Conservation (phyloP, 2,797 vertebrate genomes). For the Kryptolebias ocellatus region DNA sequence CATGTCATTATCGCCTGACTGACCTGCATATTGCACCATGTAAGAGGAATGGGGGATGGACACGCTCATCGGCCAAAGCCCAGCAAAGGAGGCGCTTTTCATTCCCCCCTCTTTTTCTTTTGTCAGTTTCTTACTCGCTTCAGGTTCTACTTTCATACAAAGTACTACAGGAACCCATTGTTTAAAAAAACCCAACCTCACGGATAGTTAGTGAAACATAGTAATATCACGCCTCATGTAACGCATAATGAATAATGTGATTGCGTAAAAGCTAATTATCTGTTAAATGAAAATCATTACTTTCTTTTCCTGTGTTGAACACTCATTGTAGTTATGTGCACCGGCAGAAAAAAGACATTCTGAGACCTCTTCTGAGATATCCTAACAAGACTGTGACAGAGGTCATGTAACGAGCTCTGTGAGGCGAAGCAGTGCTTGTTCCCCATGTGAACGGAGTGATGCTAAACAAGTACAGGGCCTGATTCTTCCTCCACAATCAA, state of each 20-base stretch:
- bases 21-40: constrained; percentile 70
- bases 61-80: constrained; percentile 69
- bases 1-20: constrained; percentile 76
- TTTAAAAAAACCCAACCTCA: constrained; percentile 35
- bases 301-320: neutral
- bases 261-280: constrained; percentile 19
- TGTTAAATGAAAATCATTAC: constrained; percentile 26
- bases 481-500: neutral
- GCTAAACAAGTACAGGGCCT: neutral
- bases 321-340: constrained; percentile 1
- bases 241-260: constrained; percentile 20
- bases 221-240: constrained; percentile 10
- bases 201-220: constrained; percentile 13
- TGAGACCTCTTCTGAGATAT: neutral
- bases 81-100: constrained; percentile 63
- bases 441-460: neutral
- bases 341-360: neutral
- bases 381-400: constrained; percentile 7
- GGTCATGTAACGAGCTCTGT: neutral
- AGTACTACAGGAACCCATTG: constrained; percentile 26
- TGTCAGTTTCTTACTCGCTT: constrained; percentile 48
- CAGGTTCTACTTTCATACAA: constrained; percentile 44
- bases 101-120: constrained; percentile 46
- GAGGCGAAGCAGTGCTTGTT: neutral
- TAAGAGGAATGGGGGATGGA: constrained; percentile 77